Base-by-base conservation (phyloP, 2,113 vertebrate genomes). In the Ailuropoda melanoleuca region DNA sequence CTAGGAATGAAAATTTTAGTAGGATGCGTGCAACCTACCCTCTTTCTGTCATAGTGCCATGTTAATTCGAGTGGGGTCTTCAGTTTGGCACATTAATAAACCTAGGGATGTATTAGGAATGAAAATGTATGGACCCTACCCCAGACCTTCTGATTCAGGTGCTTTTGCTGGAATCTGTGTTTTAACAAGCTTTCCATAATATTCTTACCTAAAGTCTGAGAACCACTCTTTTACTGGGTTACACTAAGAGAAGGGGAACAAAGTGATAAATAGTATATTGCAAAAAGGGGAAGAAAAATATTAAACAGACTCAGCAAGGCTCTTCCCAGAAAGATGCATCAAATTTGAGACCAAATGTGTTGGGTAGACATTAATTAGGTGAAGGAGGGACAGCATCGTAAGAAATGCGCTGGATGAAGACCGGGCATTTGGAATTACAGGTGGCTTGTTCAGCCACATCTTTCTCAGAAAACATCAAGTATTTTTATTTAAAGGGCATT, bases 21-120 rank as follows among this genome's bases (percentile, higher is more conserved):
- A 50, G 34, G 13, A 6, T n/a, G 31, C 1, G 9, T 12, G 3
- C 37, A 53, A 50, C 37, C 8, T 18, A 50, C 24, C 18, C 34
- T 81, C 12, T 4, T 29, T 53, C 10, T n/a, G 1, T 48, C 9
- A 17, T 0, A 48, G 7, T 0, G 0, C 6, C 12, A 11, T 62
- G 34, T 19, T 89, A 26, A 19, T 15, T 18, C 34, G 39, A 34
- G 24, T 2, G 3, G 77, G 17, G 39, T 8, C 4, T 39, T 0
- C 24, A 34, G 26, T 3, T 3, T 11, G 1, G 34, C 34, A 19
- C 18, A 43, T 7, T 6, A 15, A 50, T 7, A 37, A 37, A 31
- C 11, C 7, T 31, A 26, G 17, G 31, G 34, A 56, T 15, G 3
- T 46, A 37, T 15, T 7, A 68, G 13, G 31, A 60, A 18, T 53